Evolutionary conservation across 2,888 invertebrate genomes (phyloP).

Genomic region (Mythimna pallens): DNA sequence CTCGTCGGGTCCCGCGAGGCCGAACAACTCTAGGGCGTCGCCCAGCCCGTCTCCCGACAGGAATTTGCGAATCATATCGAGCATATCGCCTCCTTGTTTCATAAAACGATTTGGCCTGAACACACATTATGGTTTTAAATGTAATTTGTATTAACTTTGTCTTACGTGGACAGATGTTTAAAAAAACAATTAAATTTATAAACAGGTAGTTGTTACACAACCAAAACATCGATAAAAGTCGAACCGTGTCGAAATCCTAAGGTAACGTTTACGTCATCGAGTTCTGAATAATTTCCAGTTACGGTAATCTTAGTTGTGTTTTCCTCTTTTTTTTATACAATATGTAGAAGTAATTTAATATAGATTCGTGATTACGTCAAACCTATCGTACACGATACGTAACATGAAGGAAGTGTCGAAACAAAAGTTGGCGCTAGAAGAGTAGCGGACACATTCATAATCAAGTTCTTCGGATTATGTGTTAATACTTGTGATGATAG

Average conservation of each 20-base stretch:
- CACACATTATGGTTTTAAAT: constrained; percentile 71
- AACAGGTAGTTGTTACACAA: constrained; percentile 10
- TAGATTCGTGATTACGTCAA: constrained; percentile 35
- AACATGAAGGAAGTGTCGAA: constrained; percentile 39
- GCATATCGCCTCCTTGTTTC: constrained; percentile 76
- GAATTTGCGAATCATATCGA: constrained; percentile 84
- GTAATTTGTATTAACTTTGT: constrained; percentile 22
- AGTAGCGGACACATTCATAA: constrained; percentile 34
- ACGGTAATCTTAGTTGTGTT: constrained; percentile 13
- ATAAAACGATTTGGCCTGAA: constrained; percentile 80
- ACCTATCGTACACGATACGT: constrained; percentile 37
- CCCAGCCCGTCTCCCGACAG: constrained; percentile 84
- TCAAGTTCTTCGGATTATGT: constrained; percentile 40
- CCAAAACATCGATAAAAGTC: constrained; percentile 14
- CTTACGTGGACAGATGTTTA: background rate
- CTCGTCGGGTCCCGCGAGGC: constrained; percentile 76
- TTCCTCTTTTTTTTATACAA: background rate
- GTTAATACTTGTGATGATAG: constrained; percentile 12
- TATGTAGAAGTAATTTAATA: constrained; percentile 27
- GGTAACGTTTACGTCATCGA: constrained; percentile 29
- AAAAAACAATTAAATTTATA: constrained; percentile 25
- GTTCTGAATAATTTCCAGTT: constrained; percentile 8
- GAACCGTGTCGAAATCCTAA: constrained; percentile 16
- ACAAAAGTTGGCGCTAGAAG: constrained; percentile 50
- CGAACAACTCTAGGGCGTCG: constrained; percentile 81